Evolutionary conservation across 2,888 invertebrate species (phyloP).

Genomic region (Darwinula stevensoni): DNA sequence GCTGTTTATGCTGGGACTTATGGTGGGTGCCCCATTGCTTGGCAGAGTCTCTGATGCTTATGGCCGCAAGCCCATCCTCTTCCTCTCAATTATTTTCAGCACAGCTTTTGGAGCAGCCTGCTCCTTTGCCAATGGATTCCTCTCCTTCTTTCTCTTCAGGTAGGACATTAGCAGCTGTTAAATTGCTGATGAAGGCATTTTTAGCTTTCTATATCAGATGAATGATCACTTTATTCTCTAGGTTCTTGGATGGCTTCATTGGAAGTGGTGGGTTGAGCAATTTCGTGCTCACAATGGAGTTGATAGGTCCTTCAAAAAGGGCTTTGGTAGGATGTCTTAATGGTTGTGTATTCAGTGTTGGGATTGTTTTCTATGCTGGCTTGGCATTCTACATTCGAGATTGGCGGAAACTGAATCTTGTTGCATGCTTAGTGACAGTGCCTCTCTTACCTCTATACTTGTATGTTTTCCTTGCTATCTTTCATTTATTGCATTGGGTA

Average conservation of each 20-base stretch:
- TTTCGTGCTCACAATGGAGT: neutral
- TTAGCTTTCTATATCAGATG: too few species aligned
- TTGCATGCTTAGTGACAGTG: neutral
- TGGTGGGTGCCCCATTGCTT: neutral
- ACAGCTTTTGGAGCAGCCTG: neutral
- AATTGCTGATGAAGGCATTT: too few species aligned
- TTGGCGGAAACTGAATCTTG: neutral
- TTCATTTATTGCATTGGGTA: slow-evolving; percentile 1
- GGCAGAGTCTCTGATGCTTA: neutral
- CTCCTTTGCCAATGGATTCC: too few species aligned
- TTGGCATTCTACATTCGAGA: neutral
- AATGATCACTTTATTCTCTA: neutral
- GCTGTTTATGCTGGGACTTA: neutral
- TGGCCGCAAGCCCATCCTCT: slow-evolving; percentile 1
- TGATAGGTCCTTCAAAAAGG: neutral
- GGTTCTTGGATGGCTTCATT: neutral
- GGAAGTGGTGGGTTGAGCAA: neutral
- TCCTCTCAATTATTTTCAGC: neutral
- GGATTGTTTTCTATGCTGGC: neutral
- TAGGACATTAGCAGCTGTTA: too few species aligned
- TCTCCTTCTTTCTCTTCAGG: too few species aligned
- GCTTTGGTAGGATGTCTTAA: neutral
- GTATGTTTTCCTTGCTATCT: neutral
- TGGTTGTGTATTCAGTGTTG: neutral
- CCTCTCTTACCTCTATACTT: neutral